Conservation (phyloP, 2,888 invertebrate genomes). For the Plagodis pulveraria region DNA sequence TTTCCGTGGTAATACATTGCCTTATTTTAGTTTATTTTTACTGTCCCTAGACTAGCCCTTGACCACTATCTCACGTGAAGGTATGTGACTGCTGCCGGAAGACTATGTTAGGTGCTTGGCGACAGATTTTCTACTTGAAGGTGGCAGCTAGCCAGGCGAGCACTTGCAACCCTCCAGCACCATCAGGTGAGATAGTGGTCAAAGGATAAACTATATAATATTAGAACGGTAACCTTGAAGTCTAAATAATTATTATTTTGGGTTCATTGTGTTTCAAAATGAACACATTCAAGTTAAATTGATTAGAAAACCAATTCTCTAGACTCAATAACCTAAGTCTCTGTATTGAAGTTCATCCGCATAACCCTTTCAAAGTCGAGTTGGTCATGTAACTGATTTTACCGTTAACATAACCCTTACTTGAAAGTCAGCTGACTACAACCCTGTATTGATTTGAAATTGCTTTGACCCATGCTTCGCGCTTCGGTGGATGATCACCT, state of each 20-base stretch:
- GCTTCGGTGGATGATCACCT: slow-evolving; percentile 50
- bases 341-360: background rate
- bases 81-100: too few relatives aligned
- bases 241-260: too few relatives aligned
- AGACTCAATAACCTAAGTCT: background rate
- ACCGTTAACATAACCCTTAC: background rate
- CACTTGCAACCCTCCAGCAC: too few relatives aligned
- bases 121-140: too few relatives aligned
- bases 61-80: too few relatives aligned
- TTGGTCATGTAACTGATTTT: background rate
- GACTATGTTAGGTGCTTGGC: too few relatives aligned
- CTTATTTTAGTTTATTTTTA: too few relatives aligned
- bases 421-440: background rate
- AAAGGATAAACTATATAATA: too few relatives aligned
- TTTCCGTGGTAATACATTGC: too few relatives aligned
- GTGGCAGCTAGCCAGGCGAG: too few relatives aligned
- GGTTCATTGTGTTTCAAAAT: background rate
- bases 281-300: background rate
- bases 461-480: slow-evolving; percentile 45
- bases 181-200: too few relatives aligned
- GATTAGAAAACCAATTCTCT: background rate
- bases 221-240: background rate
- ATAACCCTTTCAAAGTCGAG: background rate
- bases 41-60: too few relatives aligned
- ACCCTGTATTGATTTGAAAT: slow-evolving; percentile 39